Evolutionary conservation across 2,797 vertebrate genomes (phyloP).

Genomic region (Melanotaenia boesemani): DNA sequence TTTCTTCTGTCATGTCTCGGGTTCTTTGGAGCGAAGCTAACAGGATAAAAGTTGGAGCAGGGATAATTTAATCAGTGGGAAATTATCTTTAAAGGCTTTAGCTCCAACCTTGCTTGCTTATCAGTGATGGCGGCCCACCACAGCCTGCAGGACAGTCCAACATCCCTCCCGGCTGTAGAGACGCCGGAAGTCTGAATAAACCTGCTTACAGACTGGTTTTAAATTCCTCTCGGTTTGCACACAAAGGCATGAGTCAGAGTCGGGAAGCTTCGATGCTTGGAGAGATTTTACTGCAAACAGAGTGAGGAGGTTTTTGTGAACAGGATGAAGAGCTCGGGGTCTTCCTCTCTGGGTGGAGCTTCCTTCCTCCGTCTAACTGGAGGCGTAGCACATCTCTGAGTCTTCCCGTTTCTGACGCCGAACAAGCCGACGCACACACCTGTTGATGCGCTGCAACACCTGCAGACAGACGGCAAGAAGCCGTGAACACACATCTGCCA

Average conservation of each 20-base stretch:
- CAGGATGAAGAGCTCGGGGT: neutral
- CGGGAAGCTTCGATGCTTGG: neutral
- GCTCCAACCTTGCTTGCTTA: too few relatives aligned
- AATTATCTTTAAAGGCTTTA: too few relatives aligned
- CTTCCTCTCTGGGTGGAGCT: neutral
- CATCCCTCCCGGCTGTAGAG: too few relatives aligned
- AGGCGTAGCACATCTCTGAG: neutral
- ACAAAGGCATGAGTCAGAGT: neutral
- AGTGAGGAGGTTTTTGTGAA: neutral
- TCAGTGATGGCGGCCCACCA: too few relatives aligned
- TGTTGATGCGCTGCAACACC: slow-evolving; percentile 27
- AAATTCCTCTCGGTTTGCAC: too few relatives aligned
- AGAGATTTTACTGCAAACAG: neutral
- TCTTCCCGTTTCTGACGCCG: neutral
- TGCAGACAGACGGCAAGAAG: slow-evolving; percentile 8
- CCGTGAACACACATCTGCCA: too few relatives aligned
- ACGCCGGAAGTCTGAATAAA: too few relatives aligned
- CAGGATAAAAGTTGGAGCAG: too few relatives aligned
- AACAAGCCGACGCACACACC: slow-evolving; percentile 6
- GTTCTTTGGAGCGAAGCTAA: too few relatives aligned
- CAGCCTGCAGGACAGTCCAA: too few relatives aligned
- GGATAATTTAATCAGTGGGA: too few relatives aligned
- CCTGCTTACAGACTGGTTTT: neutral
- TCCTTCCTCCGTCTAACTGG: slow-evolving; percentile 5
- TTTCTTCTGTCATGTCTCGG: too few relatives aligned